phyloP scores from a whole-genome alignment of 2,888 invertebrate genomes.

The Cryptocephalus primarius region DNA sequence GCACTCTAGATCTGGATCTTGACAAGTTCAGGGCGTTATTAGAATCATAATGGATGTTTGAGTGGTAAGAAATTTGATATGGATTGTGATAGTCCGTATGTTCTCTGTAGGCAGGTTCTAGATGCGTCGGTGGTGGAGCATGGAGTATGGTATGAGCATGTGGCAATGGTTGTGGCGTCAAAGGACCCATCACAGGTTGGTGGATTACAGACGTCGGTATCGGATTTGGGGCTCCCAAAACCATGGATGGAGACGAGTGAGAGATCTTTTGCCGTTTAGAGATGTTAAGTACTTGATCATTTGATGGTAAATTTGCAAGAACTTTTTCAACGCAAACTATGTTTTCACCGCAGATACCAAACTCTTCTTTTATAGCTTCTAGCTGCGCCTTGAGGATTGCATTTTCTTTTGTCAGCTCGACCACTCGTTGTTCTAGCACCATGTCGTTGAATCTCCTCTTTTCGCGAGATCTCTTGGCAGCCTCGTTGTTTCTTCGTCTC shows the following conservation, averaged over 20 bases:
- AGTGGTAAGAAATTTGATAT: conserved; percentile 31
- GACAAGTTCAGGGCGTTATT: conserved; percentile 66
- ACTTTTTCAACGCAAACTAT: conserved; percentile 84
- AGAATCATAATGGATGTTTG: conserved; percentile 40
- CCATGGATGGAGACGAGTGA: conserved; percentile 34
- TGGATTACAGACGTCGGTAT: conserved; percentile 52
- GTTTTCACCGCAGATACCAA: conserved; percentile 78
- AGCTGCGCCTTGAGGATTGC: conserved; percentile 87
- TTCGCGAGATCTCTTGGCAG: conserved; percentile 92
- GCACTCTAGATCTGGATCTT: conserved; percentile 43
- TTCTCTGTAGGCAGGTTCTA: conserved; percentile 41
- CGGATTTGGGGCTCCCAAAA: conserved; percentile 45
- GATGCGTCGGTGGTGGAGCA: conserved; percentile 31
- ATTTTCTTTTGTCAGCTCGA: conserved; percentile 91
- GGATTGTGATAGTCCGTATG: conserved; percentile 34
- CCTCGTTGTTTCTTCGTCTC: conserved; percentile 90
- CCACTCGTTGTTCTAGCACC: conserved; percentile 88
- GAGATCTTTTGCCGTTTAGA: conserved; percentile 59
- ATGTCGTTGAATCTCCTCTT: conserved; percentile 93
- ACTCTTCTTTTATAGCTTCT: conserved; percentile 86
- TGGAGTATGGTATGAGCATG: conserved; percentile 36
- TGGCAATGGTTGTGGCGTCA: conserved; percentile 43
- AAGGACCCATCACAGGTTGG: conserved; percentile 40
- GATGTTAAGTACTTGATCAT: conserved; percentile 74
- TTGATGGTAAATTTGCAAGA: conserved; percentile 71